These are phyloP conservation scores for Trematocara stigmaticum DNA, from an alignment of 2,113 vertebrate genomes.

Conservation along the genomic window DNA sequence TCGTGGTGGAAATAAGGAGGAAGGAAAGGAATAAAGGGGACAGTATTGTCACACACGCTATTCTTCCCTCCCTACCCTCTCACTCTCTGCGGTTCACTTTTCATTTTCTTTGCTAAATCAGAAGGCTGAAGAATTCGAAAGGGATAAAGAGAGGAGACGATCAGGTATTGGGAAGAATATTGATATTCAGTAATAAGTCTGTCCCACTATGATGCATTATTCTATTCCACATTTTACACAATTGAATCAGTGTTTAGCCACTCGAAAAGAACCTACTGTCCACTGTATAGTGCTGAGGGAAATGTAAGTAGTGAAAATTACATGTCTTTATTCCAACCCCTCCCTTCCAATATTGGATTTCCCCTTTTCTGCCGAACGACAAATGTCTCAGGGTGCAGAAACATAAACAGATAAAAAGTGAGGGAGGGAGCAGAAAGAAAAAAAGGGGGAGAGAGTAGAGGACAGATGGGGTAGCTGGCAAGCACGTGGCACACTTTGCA, in stretches of 20 bases:
- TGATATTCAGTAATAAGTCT: conserved; percentile 25
- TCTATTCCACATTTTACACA: background rate
- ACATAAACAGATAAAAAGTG: conserved; percentile 31
- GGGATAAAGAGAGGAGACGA: background rate
- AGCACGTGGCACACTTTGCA: conserved; percentile 54
- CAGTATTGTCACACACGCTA: conserved; percentile 25
- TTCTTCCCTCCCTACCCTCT: background rate
- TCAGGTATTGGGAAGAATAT: background rate
- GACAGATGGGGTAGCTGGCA: conserved; percentile 68
- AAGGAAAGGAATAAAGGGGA: conserved; percentile 37
- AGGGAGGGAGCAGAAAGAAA: conserved; percentile 7
- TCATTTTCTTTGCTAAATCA: background rate
- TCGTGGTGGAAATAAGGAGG: conserved; percentile 12
- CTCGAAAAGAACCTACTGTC: background rate
- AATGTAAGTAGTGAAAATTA: background rate
- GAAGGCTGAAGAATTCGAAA: background rate
- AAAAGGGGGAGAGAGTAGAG: conserved; percentile 1
- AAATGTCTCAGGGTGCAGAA: conserved; percentile 24
- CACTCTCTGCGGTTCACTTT: background rate
- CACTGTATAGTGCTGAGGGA: background rate
- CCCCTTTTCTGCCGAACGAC: background rate
- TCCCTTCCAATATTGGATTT: background rate
- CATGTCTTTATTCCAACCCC: background rate
- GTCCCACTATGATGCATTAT: background rate
- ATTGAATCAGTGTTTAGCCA: background rate